These are phyloP conservation scores for Anhinga anhinga DNA, from an alignment of 2,113 vertebrate species.

Conservation along the genomic window DNA sequence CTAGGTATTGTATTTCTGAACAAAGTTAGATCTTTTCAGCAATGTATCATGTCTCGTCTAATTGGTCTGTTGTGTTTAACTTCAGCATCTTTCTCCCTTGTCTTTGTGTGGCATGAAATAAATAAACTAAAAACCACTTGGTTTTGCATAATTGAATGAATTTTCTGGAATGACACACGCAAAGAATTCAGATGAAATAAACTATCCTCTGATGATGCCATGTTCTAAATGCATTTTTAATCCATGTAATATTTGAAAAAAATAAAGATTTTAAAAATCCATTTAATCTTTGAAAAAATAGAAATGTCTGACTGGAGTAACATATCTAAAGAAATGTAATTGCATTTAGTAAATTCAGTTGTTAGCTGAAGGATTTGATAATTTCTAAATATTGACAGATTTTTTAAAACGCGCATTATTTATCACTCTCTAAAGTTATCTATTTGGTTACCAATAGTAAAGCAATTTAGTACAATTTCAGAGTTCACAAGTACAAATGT, in stretches of 20 bases:
- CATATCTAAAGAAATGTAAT: neutral
- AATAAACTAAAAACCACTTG: neutral
- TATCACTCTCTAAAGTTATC: neutral
- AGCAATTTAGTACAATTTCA: neutral
- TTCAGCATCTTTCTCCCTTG: neutral
- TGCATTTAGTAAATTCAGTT: neutral
- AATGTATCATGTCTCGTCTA: neutral
- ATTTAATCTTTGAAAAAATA: neutral
- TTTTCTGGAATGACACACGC: neutral
- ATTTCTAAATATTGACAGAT: neutral
- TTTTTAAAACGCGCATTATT: neutral
- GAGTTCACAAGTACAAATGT: neutral
- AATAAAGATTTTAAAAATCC: neutral
- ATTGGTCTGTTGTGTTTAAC: neutral
- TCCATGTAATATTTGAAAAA: neutral
- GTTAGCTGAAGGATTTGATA: neutral
- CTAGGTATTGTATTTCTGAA: neutral
- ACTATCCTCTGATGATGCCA: neutral
- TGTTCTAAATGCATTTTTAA: neutral
- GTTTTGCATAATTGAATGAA: neutral
- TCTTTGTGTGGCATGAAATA: neutral
- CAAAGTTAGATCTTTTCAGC: neutral
- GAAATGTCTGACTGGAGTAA: neutral
- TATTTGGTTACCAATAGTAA: neutral
- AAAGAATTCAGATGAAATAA: neutral